Evolutionary conservation across 2,113 vertebrate species (phyloP).

Genomic region (Balaeniceps rex): DNA sequence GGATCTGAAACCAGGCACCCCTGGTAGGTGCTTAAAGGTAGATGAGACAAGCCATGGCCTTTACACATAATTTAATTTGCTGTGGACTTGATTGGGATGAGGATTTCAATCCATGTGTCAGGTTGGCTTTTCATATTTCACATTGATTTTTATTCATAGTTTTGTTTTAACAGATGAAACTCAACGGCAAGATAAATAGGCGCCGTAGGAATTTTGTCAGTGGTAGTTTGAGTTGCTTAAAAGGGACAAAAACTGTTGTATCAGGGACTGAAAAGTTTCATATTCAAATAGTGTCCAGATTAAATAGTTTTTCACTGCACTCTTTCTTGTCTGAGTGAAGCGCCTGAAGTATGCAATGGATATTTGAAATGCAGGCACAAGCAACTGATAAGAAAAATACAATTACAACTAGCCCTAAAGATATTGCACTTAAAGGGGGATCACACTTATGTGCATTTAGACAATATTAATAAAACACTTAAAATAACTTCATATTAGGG

Average conservation of each 20-base stretch:
- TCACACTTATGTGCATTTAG: conserved; percentile 62
- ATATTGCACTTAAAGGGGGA: conserved; percentile 59
- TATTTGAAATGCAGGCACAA: conserved; percentile 61
- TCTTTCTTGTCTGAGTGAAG: conserved; percentile 44
- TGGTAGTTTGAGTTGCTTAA: background rate
- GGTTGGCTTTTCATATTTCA: background rate
- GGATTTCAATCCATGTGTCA: background rate
- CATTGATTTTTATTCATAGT: background rate
- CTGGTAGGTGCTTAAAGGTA: background rate
- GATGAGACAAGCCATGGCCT: background rate
- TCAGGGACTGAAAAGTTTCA: conserved; percentile 17
- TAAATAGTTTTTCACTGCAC: background rate
- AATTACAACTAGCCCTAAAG: conserved; percentile 68
- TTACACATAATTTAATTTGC: background rate
- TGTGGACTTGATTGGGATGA: background rate
- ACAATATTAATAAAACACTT: conserved; percentile 71
- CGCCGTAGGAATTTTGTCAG: background rate
- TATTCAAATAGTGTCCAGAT: conserved; percentile 32
- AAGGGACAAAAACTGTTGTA: background rate
- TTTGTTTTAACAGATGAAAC: background rate
- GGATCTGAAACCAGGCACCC: background rate
- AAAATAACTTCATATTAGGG: conserved; percentile 63
- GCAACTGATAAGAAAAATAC: conserved; percentile 69
- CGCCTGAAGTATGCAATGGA: conserved; percentile 59
- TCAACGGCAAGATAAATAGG: background rate